Base-by-base conservation (phyloP, 2,888 invertebrate genomes). In the Cantharis lateralis region DNA sequence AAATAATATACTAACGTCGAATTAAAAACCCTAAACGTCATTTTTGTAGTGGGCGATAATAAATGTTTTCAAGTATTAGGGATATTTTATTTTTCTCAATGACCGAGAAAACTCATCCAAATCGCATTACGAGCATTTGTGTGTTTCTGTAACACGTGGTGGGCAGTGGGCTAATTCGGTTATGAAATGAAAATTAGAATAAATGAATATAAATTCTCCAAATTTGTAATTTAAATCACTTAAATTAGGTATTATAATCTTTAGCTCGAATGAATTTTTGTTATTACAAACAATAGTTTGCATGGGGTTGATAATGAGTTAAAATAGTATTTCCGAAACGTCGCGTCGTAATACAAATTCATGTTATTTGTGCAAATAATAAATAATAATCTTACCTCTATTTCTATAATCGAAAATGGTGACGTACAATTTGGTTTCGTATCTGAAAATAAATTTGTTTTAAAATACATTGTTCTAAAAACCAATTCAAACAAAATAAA, bases 361-460 rank as follows among this genome's bases (percentile, higher is more conserved):
- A 7, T 5, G 7, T 20, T 20, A 20, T 20, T 20, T 20, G 7
- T 20, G 7, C 4, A 20, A 20, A n/a, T n/a, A n/a, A n/a, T n/a
- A n/a, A n/a, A 24, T 24, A 9, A 24, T 24, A 24, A 24, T 66
- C 74, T 74, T 70, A 74, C 74, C 70, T 62, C 32, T 62, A 74
- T 70, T 70, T 48, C 28, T 15, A 66, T 48, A 10, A 48, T 62
- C n/a, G 74, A 48, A 24, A 69, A 32, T 66, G 32, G 32, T 9
- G 64, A 15, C n/a, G 68, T 16, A 2, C 62, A 28, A 18, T 11
- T 70, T 24, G 74, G 63, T 64, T 74, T 74, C 5, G 48, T 28
- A 20, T 70, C 74, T 74, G 70, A 74, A 28, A 74, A 68, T 20
- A 63, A 63, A 63, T 16, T 63, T 16, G 11, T 10, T 7, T 48